These are phyloP conservation scores for Coryphaenoides rupestris DNA, from an alignment of 2,113 vertebrate species.

Conservation along the genomic window DNA sequence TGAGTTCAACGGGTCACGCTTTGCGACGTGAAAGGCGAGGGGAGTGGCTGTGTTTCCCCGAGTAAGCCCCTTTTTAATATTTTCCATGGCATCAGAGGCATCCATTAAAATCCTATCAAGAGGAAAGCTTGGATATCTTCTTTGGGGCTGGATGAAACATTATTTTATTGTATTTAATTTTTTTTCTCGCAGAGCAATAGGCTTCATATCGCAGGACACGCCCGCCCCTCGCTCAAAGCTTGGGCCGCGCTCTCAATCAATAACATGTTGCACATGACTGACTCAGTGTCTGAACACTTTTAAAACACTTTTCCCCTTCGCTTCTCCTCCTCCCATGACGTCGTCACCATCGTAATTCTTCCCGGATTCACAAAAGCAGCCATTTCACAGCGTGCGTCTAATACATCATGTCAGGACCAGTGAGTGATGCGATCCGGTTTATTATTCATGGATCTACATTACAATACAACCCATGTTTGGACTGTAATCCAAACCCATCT, in stretches of 20 bases:
- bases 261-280: slow-evolving; percentile 48
- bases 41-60: slow-evolving; percentile 64
- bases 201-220: slow-evolving; percentile 41
- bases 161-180: no score
- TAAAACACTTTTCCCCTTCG: slow-evolving; percentile 50
- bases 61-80: slow-evolving; percentile 60
- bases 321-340: slow-evolving; percentile 64
- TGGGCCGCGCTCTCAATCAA: no score
- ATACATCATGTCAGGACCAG: slow-evolving; percentile 58
- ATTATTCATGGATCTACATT: no score
- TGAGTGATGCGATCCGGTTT: slow-evolving; percentile 31
- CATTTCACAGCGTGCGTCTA: slow-evolving; percentile 51
- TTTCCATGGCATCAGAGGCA: slow-evolving; percentile 61
- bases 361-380: slow-evolving; percentile 42
- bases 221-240: slow-evolving; percentile 51
- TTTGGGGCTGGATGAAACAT: slow-evolving; percentile 46
- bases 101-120: slow-evolving; percentile 69
- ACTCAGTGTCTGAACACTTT: slow-evolving; percentile 46
- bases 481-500: no score
- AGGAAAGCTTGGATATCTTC: slow-evolving; percentile 31
- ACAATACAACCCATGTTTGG: no score
- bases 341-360: slow-evolving; percentile 57
- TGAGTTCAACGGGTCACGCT: slow-evolving; percentile 39
- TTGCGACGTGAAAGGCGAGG: slow-evolving; percentile 29
- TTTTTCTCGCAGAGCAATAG: no score